Evolutionary conservation across 2,888 invertebrate genomes (phyloP), one percentile per base, ranked within the genome.

Genomic region (Ectobius pallidus): DNA sequence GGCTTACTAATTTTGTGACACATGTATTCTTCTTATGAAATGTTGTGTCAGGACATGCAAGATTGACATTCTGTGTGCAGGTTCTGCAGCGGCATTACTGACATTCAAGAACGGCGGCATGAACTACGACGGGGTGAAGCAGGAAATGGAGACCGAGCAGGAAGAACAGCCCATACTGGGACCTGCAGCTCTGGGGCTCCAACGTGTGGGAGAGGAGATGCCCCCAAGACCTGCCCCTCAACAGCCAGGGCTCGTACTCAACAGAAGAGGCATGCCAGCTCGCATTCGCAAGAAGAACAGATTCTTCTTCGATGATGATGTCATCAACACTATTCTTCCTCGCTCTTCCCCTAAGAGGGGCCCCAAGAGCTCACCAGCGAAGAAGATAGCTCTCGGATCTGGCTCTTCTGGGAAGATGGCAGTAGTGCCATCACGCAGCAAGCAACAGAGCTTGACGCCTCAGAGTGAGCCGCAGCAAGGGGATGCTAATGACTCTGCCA

Each of bases 191-290:
- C 86, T 94, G 71, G 94, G 94, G 6, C 83, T 94, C 39, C 93
- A 93, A 79, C 87, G 94, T 80, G 93, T 94, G 55, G 94, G 94
- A 20, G 90, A 93, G 1, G 88, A 88, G 75, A 87, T 90, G 77
- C 92, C 92, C 74, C 90, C 91, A 71, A 89, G 89, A 81, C 89
- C 89, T 71, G 87, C 89, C 78, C 87, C 87, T 3, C 86, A 86
- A 39, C 91, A 90, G 80, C 92, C 92, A 30, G 88, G 92, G n/a
- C 92, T 93, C 82, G 91, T 92, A 77, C 84, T 95, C 1, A 95
- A 95, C 81, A 91, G 94, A 1, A 87, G 95, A 79, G 95, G 95
- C 61, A 95, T 94, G 94, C 96, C 96, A 70, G 94, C 93, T 4
- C 87, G 96, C 73, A 95, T 95, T 77, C 87, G 96, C 34, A 96